Evolutionary conservation across 2,113 vertebrate genomes (phyloP).

Genomic region (Monarcha castaneiventris): DNA sequence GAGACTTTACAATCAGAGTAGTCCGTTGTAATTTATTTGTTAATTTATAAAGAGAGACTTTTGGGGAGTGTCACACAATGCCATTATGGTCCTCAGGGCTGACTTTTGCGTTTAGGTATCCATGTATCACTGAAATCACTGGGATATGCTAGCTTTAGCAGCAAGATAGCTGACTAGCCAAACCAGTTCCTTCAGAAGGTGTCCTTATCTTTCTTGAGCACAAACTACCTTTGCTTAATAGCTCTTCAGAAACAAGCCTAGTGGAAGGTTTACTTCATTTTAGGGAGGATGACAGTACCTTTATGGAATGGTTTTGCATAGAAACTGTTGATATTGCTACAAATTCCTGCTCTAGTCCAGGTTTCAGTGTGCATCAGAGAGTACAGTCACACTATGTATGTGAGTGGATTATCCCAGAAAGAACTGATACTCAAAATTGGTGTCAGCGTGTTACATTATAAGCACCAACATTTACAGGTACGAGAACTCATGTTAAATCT

Average conservation of each 20-base stretch:
- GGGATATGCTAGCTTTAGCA: slow-evolving; percentile 34
- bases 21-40: slow-evolving; percentile 19
- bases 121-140: slow-evolving; percentile 16
- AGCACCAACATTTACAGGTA: neutral
- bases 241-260: neutral
- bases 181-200: slow-evolving; percentile 44
- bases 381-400: rapidly evolving
- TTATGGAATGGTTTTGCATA: neutral
- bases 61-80: neutral
- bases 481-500: neutral
- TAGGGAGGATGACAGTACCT: neutral
- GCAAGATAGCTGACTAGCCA: slow-evolving; percentile 20
- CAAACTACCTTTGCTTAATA: neutral
- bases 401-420: neutral
- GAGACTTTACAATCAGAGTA: neutral
- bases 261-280: neutral
- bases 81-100: slow-evolving; percentile 27
- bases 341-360: neutral
- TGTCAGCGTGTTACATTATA: neutral
- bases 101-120: slow-evolving; percentile 29
- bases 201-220: neutral
- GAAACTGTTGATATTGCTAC: neutral
- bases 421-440: neutral
- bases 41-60: slow-evolving; percentile 38
- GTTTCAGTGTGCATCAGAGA: neutral